Evolutionary conservation across 2,888 invertebrate genomes (phyloP), one percentile per base, ranked within the genome.

Genomic region (Caenorhabditis doughertyi): DNA sequence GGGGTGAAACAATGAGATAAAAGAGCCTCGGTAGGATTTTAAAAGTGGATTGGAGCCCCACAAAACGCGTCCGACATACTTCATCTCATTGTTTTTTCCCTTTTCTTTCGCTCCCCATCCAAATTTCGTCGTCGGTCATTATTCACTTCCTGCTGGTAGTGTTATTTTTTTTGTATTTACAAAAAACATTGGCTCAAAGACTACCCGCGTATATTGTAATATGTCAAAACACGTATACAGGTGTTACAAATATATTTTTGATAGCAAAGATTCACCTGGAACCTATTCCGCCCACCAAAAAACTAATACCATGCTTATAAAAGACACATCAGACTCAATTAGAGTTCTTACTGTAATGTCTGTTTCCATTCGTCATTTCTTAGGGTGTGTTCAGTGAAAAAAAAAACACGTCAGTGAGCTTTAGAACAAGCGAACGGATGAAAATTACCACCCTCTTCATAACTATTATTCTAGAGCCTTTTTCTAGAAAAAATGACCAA

Each of bases 1-100:
- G 25, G 8, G 49, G 11, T 60, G 27, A 76, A 76, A 67, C 76
- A 76, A 76, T 76, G 60, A 51, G 76, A 76, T 76, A 76, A 76
- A 67, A 67, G 76, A 67, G 67, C 67, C 18, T 64, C 53, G 27
- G 9, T 16, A 11, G 27, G 56, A 27, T 44, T 64, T 64, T 23
- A 39, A 58, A 58, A 76, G 67, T 76, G 76, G 76, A 76, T 76
- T 76, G 58, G 13, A 21, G 27, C 29, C 16, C 35, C 35, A 47
- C 39, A 47, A 2, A 21, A 39, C 25, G n/a, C n/a, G n/a, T n/a
- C 16, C 44, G 8, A n/a, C 21, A 23, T 27, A 39, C 53, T 35
- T 23, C 67, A 42, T 25, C 53, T 29, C 32, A 71, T 60, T 71
- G 58, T 60, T 60, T 51, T 71, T 18, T 16, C 9, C 25, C 27